Evolutionary conservation across 2,888 invertebrate genomes (phyloP).

Genomic region (Phortica magna): DNA sequence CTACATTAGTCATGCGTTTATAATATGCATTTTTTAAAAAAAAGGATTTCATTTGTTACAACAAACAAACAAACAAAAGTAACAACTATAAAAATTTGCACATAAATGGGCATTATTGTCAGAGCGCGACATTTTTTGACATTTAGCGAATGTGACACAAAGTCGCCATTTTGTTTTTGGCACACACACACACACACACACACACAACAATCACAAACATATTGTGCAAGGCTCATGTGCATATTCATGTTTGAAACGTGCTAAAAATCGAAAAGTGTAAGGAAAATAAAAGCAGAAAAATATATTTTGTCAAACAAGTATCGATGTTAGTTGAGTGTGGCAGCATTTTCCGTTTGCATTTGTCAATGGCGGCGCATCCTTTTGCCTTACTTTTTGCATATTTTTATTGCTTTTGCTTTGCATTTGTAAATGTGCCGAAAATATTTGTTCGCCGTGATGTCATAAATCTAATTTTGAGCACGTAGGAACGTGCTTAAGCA

Average conservation of each 20-base stretch:
- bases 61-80: no score
- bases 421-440: background rate
- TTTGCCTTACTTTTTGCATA: background rate
- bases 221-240: background rate
- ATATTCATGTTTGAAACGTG: background rate
- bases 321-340: background rate
- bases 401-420: background rate
- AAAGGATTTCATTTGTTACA: no score
- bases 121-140: background rate
- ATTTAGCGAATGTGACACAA: background rate
- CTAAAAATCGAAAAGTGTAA: background rate
- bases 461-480: conserved; percentile 5
- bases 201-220: background rate
- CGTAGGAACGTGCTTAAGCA: background rate
- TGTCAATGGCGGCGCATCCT: background rate
- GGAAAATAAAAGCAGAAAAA: background rate
- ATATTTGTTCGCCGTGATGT: background rate
- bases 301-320: background rate
- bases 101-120: background rate
- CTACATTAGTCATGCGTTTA: conserved; percentile 2
- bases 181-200: background rate
- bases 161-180: background rate
- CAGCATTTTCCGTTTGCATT: background rate
- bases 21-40: background rate
- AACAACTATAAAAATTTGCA: background rate